Evolutionary conservation across 2,888 invertebrate species (phyloP), one percentile per base, ranked within the genome.

Genomic region (Ferrisia virgata): DNA sequence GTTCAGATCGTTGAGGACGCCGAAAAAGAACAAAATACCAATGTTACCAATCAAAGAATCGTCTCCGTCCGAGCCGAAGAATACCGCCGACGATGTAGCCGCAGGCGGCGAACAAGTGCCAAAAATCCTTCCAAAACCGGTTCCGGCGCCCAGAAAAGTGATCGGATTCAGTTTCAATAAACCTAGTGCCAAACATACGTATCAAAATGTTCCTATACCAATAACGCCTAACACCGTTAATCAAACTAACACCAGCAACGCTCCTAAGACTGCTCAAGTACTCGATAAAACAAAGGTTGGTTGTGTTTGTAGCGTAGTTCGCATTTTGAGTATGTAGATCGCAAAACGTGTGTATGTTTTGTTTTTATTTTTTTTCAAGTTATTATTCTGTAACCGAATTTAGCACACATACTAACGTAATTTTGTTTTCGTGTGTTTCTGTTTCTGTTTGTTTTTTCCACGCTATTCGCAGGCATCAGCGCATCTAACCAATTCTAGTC

Each of bases 131-230:
- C 85, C 43, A 36, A 85, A 84, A 47, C 88, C 87, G 8, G 86
- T 87, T 5, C 88, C 88, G 25, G 87, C 87, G 40, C 87, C 87
- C 13, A 86, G 87, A 58, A 87, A 86, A 85, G 86, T 85, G 18
- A 85, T 85, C 36, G 85, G 85, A 8, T 85, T 85, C n/a, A 86
- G 85, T 79, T 64, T 85, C 22, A 86, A 85, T 79, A 85, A 85
- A 9, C 43, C 85, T 15, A 83, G 86, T 85, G 85, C 86, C 25
- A 87, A 87, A 86, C 91, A 90, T 86, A 90, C 89, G 43, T 91
- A 91, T 86, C 90, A 91, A 88, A 91, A 91, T 87, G 90, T 91
- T 85, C 91, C 91, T 81, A 88, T 89, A 85, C 90, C 90, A 82
- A 88, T 90, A 86, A 89, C 88, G 87, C 89, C 90, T 69, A 87